These are phyloP conservation scores for Microtus ochrogaster DNA, from an alignment of 2,113 vertebrate species.

Conservation along the genomic window DNA sequence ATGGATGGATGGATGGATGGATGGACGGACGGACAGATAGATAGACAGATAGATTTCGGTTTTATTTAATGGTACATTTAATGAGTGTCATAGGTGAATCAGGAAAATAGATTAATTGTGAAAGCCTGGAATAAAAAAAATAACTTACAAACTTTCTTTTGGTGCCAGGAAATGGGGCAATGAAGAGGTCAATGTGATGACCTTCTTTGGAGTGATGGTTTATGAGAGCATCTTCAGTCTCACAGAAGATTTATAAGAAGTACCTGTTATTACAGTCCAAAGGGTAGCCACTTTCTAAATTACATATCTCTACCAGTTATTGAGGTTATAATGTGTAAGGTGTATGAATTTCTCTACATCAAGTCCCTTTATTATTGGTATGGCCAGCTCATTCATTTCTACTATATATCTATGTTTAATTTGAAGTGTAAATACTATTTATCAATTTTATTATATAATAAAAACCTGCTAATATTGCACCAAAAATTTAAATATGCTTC, in stretches of 20 bases:
- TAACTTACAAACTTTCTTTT: not conserved
- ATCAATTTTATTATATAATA: slow-evolving; percentile 78
- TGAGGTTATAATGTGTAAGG: not conserved
- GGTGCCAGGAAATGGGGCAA: not conserved
- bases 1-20: no score
- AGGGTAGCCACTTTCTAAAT: not conserved
- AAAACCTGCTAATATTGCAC: slow-evolving; percentile 81
- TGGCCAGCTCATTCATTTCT: slow-evolving; percentile 52
- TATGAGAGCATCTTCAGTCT: not conserved
- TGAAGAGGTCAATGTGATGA: not conserved
- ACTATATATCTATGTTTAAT: slow-evolving; percentile 75
- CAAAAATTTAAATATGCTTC: slow-evolving; percentile 81
- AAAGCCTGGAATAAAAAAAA: slow-evolving; percentile 55
- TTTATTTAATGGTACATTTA: slow-evolving; percentile 61
- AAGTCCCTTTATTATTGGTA: slow-evolving; percentile 46
- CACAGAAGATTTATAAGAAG: not conserved
- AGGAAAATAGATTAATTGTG: slow-evolving; percentile 28
- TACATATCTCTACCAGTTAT: not conserved
- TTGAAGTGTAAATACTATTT: slow-evolving; percentile 81
- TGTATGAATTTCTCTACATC: not conserved
- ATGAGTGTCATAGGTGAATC: not conserved
- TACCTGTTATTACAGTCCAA: not conserved
- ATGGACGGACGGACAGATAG: no score
- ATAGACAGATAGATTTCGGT: slow-evolving; percentile 18
- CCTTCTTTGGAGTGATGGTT: not conserved